phyloP scores from a whole-genome alignment of 1,140 invertebrate genomes.

The Bombus turneri region DNA sequence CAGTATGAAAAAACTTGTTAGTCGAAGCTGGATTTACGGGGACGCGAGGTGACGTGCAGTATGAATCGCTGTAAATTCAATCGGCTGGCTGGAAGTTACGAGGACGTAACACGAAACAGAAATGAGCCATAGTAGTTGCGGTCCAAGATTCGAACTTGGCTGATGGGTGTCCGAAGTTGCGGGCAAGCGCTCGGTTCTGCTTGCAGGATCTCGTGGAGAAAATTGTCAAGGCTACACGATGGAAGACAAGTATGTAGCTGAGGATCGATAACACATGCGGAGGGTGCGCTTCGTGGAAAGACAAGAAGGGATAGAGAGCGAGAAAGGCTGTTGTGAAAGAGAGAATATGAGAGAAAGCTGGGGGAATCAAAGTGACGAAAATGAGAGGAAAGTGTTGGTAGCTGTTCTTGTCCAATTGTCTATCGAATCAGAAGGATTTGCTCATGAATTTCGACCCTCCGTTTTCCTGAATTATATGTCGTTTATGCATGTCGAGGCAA shows the following conservation, averaged over 20 bases:
- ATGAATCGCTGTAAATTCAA: background rate
- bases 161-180: conserved; percentile 8
- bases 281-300: background rate
- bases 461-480: background rate
- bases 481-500: background rate
- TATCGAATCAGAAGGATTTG: background rate
- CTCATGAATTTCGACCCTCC: background rate
- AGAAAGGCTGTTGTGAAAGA: background rate
- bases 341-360: background rate
- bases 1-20: background rate
- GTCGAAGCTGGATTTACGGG: too few relatives aligned
- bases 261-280: conserved; percentile 17
- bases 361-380: background rate
- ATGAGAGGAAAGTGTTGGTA: background rate
- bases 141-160: conserved; percentile 6
- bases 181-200: background rate
- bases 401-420: background rate
- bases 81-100: background rate
- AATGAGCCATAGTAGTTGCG: background rate
- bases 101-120: background rate
- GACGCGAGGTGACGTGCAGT: background rate
- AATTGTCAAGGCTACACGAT: conserved; percentile 17
- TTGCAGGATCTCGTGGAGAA: background rate
- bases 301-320: background rate
- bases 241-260: background rate